Percentiles rank a stretch among this genome's conserved stretches.
These are phyloP conservation scores for Odontomachus brunneus DNA, from an alignment of 1,140 invertebrate species.

Conservation along the genomic window DNA sequence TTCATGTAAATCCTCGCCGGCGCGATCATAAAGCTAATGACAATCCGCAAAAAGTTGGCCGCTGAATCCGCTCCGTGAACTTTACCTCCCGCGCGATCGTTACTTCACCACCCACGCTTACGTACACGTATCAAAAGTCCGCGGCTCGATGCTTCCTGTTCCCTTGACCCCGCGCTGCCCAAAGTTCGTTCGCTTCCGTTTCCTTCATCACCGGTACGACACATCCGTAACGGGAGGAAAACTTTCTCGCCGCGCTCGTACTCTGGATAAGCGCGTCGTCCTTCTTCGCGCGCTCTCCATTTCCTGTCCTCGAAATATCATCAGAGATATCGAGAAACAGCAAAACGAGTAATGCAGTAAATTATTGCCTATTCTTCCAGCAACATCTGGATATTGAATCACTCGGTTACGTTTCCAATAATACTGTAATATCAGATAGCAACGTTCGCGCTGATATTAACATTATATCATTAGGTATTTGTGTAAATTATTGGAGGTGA, in stretches of 20 bases:
- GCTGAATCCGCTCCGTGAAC: constrained; percentile 30
- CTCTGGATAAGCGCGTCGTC: background rate
- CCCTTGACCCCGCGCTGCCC: constrained; percentile 33
- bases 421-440: background rate
- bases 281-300: background rate
- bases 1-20: constrained; percentile 76
- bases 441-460: background rate
- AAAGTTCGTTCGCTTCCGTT: constrained; percentile 4
- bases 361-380: background rate
- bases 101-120: background rate
- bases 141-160: background rate
- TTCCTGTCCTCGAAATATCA: background rate
- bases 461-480: background rate
- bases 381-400: background rate
- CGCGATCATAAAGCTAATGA: constrained; percentile 80
- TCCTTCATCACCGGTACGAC: background rate
- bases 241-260: background rate
- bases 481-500: background rate
- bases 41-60: constrained; percentile 60
- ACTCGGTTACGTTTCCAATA: background rate
- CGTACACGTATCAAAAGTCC: background rate
- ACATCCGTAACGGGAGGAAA: background rate
- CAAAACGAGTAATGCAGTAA: background rate
- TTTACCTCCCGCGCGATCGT: background rate
- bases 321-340: constrained; percentile 17